Evolutionary conservation across 2,888 invertebrate species (phyloP).

Genomic region (Tanytarsus gracilentus): DNA sequence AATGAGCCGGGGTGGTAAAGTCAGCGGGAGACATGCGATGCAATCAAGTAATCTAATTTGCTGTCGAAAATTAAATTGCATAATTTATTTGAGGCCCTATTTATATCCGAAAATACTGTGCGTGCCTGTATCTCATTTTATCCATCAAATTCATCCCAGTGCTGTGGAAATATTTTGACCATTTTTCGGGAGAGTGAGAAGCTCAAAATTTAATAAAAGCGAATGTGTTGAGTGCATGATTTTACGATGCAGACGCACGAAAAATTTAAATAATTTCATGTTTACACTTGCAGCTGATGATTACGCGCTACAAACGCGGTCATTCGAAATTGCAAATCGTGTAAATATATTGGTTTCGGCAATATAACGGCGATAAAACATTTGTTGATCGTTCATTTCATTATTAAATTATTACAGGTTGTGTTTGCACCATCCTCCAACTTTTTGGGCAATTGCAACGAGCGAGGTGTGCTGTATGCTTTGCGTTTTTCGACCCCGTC

Average conservation of each 20-base stretch:
- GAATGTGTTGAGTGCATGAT: too few species aligned
- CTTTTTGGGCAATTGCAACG: too few species aligned
- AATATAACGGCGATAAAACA: neutral
- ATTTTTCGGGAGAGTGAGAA: too few species aligned
- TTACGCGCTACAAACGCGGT: constrained; percentile 1
- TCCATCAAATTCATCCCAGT: too few species aligned
- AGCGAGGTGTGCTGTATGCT: too few species aligned
- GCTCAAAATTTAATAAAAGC: too few species aligned
- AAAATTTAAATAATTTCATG: constrained; percentile 1
- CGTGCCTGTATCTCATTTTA: too few species aligned
- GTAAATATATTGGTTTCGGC: constrained; percentile 5
- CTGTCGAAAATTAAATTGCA: constrained; percentile 24
- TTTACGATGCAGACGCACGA: neutral
- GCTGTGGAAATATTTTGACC: too few species aligned
- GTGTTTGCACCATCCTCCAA: neutral
- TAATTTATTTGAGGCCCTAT: too few species aligned
- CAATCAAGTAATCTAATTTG: constrained; percentile 26
- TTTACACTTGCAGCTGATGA: constrained; percentile 6
- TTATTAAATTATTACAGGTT: constrained; percentile 8
- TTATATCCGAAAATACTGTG: too few species aligned
- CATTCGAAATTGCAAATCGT: neutral
- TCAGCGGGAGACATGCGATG: neutral
- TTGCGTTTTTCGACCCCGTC: neutral
- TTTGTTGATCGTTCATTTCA: neutral
- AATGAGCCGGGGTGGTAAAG: neutral